phyloP scores from a whole-genome alignment of 1,140 invertebrate genomes.

The Bombus sylvicola region DNA sequence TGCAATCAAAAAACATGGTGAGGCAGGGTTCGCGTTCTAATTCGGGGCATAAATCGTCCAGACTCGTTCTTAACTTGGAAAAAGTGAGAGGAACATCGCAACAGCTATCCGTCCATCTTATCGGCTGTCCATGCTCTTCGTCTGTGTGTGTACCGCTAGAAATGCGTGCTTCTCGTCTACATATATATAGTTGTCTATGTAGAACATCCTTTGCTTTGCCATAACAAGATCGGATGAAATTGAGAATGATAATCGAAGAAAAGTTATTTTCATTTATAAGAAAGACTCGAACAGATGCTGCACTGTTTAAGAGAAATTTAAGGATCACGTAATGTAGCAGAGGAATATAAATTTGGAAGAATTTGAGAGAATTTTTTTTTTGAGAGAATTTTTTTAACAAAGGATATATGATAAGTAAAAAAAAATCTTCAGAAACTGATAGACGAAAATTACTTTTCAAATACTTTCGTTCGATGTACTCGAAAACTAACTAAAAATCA shows the following conservation, averaged over 20 bases:
- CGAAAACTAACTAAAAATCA: no score
- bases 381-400: no score
- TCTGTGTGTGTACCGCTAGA: constrained; percentile 15
- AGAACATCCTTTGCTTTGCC: neutral
- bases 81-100: constrained; percentile 18
- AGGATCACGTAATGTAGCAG: no score
- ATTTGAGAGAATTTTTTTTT: no score
- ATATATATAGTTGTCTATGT: no score
- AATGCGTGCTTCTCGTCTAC: constrained; percentile 26
- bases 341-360: no score
- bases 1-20: constrained; percentile 51
- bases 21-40: constrained; percentile 67
- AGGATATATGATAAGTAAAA: no score
- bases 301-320: no score
- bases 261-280: neutral
- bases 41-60: constrained; percentile 57
- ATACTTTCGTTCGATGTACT: no score
- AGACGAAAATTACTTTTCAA: no score
- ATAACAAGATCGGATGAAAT: neutral
- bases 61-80: constrained; percentile 49
- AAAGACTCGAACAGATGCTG: no score
- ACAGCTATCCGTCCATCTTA: constrained; percentile 76
- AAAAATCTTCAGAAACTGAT: no score
- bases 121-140: constrained; percentile 64
- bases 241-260: neutral